Conservation (phyloP, 2,113 vertebrate genomes). For the Pseudois nayaur region DNA sequence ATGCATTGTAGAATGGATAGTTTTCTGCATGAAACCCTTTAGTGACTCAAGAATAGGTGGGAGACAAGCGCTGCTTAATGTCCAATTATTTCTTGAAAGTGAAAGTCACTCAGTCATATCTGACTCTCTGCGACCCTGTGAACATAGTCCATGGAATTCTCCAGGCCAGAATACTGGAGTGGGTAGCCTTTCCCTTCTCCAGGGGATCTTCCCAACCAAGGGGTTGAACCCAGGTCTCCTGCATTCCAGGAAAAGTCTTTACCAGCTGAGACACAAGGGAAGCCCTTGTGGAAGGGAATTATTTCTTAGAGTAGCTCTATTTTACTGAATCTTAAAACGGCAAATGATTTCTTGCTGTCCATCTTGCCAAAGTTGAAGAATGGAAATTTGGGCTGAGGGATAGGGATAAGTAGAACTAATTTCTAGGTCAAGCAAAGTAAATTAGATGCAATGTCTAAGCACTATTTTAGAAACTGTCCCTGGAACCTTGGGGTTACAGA, state of each 20-base stretch:
- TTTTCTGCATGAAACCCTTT: background rate
- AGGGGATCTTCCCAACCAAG: background rate
- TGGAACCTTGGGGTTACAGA: background rate
- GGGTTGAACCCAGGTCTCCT: background rate
- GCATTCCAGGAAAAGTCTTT: background rate
- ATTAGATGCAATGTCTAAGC: background rate
- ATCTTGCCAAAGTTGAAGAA: background rate
- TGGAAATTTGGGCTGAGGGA: background rate
- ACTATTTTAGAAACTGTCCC: constrained; percentile 31
- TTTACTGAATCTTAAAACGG: background rate
- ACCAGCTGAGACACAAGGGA: background rate
- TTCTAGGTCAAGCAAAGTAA: constrained; percentile 46
- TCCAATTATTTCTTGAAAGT: constrained; percentile 14
- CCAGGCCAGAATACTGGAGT: background rate
- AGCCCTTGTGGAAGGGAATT: background rate
- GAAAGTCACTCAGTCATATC: background rate
- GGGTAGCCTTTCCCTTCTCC: background rate
- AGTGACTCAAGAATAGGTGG: background rate
- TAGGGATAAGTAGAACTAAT: constrained; percentile 16
- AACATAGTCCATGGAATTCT: background rate
- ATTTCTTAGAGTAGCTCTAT: background rate
- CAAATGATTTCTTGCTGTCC: background rate
- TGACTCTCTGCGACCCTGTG: background rate
- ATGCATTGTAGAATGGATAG: background rate
- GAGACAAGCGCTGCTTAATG: background rate